A percentile compares a stretch with the other conserved stretches of the same genome.
Conservation (phyloP, 2,888 invertebrate genomes). For the Leptopilina syphax region DNA sequence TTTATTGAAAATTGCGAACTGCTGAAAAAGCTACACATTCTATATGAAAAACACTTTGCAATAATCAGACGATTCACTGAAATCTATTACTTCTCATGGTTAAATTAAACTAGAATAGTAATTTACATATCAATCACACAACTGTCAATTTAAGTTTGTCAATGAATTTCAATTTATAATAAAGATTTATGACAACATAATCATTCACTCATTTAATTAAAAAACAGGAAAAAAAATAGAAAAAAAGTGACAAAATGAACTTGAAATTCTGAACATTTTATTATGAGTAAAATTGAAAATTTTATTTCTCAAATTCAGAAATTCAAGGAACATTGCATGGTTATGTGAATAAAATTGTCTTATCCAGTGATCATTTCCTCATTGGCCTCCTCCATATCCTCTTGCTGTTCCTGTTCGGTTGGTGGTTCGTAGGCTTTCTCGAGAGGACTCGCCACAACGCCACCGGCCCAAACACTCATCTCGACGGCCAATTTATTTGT, state of each 20-base stretch:
- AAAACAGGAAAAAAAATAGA: background rate
- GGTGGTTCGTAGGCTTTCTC: conserved; percentile 94
- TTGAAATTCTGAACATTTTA: background rate
- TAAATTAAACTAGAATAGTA: conserved; percentile 21
- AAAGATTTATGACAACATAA: conserved; percentile 7
- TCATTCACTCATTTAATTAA: background rate
- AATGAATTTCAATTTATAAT: conserved; percentile 28
- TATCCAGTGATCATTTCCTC: conserved; percentile 82
- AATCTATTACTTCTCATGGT: background rate
- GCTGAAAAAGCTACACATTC: conserved; percentile 15
- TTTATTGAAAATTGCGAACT: background rate
- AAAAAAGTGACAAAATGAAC: background rate
- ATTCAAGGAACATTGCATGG: background rate
- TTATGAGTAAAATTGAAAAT: background rate
- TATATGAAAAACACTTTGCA: conserved; percentile 1
- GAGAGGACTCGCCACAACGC: conserved; percentile 95
- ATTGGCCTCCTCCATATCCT: conserved; percentile 83
- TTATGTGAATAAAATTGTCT: conserved; percentile 43
- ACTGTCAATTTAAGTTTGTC: background rate
- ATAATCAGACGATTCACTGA: background rate
- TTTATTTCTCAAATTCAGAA: background rate
- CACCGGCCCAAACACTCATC: conserved; percentile 97
- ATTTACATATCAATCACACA: conserved; percentile 3
- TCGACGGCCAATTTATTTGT: conserved; percentile 86
- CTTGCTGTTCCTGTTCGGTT: conserved; percentile 84